phyloP scores from a whole-genome alignment of 1,140 invertebrate species.

The Amyelois transitella region DNA sequence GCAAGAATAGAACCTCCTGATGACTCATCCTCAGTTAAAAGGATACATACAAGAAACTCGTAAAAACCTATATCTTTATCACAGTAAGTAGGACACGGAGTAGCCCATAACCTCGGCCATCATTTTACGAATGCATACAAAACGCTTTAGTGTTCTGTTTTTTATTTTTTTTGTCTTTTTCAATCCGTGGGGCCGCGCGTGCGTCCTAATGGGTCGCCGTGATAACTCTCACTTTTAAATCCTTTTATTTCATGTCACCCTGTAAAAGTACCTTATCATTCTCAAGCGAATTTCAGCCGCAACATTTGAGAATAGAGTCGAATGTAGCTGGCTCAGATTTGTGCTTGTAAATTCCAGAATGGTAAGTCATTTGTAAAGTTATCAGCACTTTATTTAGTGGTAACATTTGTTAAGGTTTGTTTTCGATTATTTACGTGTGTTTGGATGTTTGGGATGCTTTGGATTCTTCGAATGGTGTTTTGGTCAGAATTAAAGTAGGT shows the following conservation, averaged over 20 bases:
- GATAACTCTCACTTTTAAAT: conserved; percentile 72
- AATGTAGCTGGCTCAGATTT: conserved; percentile 12
- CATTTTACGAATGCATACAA: conserved; percentile 43
- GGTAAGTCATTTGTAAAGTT: conserved; percentile 70
- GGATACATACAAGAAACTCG: background rate
- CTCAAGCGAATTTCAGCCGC: conserved; percentile 22
- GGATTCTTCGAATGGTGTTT: background rate
- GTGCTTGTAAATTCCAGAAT: conserved; percentile 61
- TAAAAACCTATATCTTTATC: conserved; percentile 20
- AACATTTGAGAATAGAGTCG: conserved; percentile 7
- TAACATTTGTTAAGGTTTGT: conserved; percentile 51
- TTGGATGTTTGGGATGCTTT: conserved; percentile 48
- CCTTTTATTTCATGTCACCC: conserved; percentile 64
- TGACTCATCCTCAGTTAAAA: background rate
- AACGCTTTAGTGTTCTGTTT: conserved; percentile 15
- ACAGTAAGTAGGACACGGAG: conserved; percentile 41
- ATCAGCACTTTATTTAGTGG: conserved; percentile 70
- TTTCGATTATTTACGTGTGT: conserved; percentile 42
- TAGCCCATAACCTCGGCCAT: conserved; percentile 30
- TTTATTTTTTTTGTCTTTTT: conserved; percentile 46
- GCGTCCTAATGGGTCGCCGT: conserved; percentile 65
- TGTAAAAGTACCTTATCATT: conserved; percentile 18
- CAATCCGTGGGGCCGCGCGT: conserved; percentile 59
- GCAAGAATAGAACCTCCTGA: background rate
- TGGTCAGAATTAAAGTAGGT: background rate